Evolutionary conservation across 2,113 vertebrate genomes (phyloP).

Genomic region (Mesoclemmys tuberculata): DNA sequence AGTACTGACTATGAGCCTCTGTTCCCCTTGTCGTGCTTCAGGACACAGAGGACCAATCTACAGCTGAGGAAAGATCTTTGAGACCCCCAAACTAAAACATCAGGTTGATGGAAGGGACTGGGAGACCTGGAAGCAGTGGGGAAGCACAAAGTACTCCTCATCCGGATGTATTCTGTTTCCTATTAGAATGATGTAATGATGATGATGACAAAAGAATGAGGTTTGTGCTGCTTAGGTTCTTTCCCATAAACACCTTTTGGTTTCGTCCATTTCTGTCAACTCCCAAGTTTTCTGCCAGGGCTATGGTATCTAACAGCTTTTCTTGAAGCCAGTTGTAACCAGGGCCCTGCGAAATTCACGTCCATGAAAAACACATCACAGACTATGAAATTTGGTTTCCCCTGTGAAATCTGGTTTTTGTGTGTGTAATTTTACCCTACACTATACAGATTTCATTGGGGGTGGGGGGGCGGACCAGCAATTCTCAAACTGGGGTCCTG

Average conservation of each 20-base stretch:
- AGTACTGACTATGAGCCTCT: constrained; percentile 37
- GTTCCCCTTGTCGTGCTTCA: constrained; percentile 40
- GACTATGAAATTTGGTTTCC: too few relatives aligned
- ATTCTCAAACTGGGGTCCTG: too few relatives aligned
- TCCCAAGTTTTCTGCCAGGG: not conserved
- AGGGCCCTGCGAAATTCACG: not conserved
- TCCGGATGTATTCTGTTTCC: constrained; percentile 28
- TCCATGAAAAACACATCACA: too few relatives aligned
- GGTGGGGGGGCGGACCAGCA: too few relatives aligned
- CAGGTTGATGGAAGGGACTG: constrained; percentile 44
- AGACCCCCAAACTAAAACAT: constrained; percentile 48
- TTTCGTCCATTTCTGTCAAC: not conserved
- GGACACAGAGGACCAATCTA: constrained; percentile 49
- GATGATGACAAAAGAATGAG: constrained; percentile 54
- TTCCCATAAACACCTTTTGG: constrained; percentile 1
- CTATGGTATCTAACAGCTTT: not conserved
- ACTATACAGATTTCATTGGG: too few relatives aligned
- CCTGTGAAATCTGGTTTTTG: too few relatives aligned
- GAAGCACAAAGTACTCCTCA: constrained; percentile 36
- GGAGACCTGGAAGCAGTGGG: constrained; percentile 44
- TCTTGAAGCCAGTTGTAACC: not conserved
- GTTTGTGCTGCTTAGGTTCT: constrained; percentile 45
- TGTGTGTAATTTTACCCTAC: too few relatives aligned
- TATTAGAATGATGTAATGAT: constrained; percentile 47
- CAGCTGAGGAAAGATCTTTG: not conserved